Evolutionary conservation across 2,888 invertebrate species (phyloP).

Genomic region (Epiblema foenella): DNA sequence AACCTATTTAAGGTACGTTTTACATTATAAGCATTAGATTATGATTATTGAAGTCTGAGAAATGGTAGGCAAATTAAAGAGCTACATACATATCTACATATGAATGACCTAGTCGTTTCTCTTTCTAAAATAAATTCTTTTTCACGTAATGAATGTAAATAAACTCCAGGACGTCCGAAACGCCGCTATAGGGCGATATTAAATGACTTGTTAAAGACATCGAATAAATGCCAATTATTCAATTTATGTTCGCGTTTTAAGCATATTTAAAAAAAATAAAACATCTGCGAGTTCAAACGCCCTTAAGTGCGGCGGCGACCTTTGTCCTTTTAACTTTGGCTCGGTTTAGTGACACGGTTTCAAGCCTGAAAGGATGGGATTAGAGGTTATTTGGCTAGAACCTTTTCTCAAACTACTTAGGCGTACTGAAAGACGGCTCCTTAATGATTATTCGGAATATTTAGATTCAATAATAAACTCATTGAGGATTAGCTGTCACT

Average conservation of each 20-base stretch:
- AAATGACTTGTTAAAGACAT: conserved; percentile 15
- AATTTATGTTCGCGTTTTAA: not conserved
- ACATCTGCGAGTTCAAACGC: not conserved
- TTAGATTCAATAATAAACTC: not conserved
- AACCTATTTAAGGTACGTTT: too few species aligned
- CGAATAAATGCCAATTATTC: not conserved
- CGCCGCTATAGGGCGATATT: conserved; percentile 8
- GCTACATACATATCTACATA: not conserved
- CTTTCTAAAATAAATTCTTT: not conserved
- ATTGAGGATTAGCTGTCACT: not conserved
- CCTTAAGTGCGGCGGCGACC: conserved; percentile 39
- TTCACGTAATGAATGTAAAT: conserved; percentile 19
- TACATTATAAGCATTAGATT: not conserved
- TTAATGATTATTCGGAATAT: not conserved
- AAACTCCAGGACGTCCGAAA: conserved; percentile 12
- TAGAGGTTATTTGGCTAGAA: conserved; percentile 5
- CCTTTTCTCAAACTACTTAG: conserved; percentile 10
- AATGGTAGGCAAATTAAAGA: not conserved
- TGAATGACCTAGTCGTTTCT: not conserved
- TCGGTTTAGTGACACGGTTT: conserved; percentile 38
- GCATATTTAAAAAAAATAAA: conserved; percentile 16
- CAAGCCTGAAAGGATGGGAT: conserved; percentile 5
- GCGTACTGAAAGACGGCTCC: conserved; percentile 1
- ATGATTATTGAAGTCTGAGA: not conserved
- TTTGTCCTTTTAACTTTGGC: conserved; percentile 41